Conservation (phyloP, 2,888 invertebrate species). For the Seladonia tumulorum region DNA sequence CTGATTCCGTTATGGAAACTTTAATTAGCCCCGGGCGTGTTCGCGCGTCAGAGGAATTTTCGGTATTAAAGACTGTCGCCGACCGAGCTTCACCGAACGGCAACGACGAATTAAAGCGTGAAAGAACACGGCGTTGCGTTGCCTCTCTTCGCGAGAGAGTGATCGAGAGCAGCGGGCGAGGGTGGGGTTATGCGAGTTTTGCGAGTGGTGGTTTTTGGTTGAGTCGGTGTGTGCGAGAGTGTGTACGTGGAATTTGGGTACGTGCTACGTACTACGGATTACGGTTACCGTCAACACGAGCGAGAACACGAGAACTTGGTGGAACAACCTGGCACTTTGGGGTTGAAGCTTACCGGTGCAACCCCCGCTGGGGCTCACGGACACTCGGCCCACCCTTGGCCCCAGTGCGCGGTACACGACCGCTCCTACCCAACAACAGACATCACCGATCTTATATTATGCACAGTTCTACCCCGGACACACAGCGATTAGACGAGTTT, state of each 20-base stretch:
- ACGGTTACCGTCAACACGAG: constrained; percentile 82
- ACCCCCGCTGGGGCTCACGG: constrained; percentile 83
- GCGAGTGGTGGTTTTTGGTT: no score
- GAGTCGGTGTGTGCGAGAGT: background rate
- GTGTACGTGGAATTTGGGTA: constrained; percentile 74
- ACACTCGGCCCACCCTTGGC: constrained; percentile 83
- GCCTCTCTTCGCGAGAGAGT: background rate
- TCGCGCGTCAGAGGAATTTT: background rate
- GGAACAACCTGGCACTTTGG: constrained; percentile 81
- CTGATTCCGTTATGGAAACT: background rate
- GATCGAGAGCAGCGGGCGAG: background rate
- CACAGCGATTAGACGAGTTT: constrained; percentile 55
- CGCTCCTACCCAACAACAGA: constrained; percentile 84
- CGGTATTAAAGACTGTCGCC: background rate
- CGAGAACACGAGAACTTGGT: constrained; percentile 82
- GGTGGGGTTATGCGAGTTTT: background rate
- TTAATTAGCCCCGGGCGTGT: constrained; percentile 11
- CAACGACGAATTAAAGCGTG: background rate
- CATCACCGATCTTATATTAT: constrained; percentile 78
- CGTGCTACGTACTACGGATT: constrained; percentile 82
- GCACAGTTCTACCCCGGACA: constrained; percentile 56
- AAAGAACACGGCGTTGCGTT: background rate
- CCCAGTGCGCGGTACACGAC: constrained; percentile 84
- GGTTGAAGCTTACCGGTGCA: constrained; percentile 84
- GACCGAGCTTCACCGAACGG: background rate